These are phyloP conservation scores for Rousettus madagascariensis DNA, from an alignment of 2,797 vertebrate genomes.

Conservation along the genomic window DNA sequence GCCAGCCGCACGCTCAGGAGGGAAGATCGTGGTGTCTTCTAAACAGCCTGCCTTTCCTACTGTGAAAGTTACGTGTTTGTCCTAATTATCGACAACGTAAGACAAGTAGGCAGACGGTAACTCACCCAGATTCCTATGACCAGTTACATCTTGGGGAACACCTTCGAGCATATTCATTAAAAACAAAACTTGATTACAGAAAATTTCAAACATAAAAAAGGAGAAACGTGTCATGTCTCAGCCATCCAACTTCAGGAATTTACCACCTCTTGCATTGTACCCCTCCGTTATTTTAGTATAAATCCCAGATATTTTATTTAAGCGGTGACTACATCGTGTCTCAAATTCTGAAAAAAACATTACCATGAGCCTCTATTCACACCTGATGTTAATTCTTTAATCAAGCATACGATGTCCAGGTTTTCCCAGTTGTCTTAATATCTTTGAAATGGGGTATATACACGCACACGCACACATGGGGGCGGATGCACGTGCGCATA, in stretches of 20 bases:
- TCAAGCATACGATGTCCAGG: not conserved
- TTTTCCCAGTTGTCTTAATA: not conserved
- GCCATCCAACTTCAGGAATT: no score
- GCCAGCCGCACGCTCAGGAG: no score
- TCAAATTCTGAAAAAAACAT: not conserved
- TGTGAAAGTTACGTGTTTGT: not conserved
- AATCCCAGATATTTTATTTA: not conserved
- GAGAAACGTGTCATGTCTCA: rapidly evolving
- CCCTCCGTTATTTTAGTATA: not conserved
- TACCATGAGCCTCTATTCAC: not conserved
- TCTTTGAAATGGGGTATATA: not conserved
- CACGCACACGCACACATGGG: rapidly evolving
- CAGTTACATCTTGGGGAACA: rapidly evolving
- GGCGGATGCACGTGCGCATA: rapidly evolving
- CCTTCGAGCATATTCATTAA: rapidly evolving
- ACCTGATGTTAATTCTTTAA: not conserved
- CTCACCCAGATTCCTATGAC: rapidly evolving
- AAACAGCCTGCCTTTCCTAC: no score
- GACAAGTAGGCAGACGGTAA: no score
- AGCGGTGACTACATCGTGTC: rapidly evolving
- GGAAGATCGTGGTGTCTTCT: not conserved
- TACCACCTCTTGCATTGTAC: not conserved
- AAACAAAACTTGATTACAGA: no score
- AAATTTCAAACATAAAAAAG: rapidly evolving
- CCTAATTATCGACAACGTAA: rapidly evolving